Evolutionary conservation across 1,140 invertebrate genomes (phyloP), one percentile per base, ranked within the genome.

Genomic region (Dysdera silvatica): DNA sequence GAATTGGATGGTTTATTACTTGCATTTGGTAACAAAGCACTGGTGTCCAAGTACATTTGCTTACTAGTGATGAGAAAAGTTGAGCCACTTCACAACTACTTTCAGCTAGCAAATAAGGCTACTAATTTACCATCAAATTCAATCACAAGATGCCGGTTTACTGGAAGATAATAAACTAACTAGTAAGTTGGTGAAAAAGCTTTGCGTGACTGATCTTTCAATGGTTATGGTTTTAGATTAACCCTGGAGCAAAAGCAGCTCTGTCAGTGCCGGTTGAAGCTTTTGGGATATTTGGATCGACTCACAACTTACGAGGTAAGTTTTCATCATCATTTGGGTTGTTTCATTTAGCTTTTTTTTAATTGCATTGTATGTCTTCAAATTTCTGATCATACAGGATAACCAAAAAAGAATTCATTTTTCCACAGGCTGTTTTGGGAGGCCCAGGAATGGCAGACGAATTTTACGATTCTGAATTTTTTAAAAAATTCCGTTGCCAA

Each of bases 301-400:
- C 74, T 87, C 20, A 77, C 78, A 68, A 84, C 82, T 5, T 87
- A 86, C 72, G 83, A 86, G 77, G 80, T 82, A 70, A 74, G 20
- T 37, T 49, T 61, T 24, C 23, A 47, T 47, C 35, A 29, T 40
- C 20, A 31, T 32, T 35, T 0, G 4, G 23, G 5, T 48, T 61
- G 16, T 41, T 32, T 14, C 45, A 32, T 18, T 65, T 45, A 14
- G 4, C 14, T 51, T 56, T 26, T 47, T 51, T 14, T 3, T 59
- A 37, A 37, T 10, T 10, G n/a, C 8, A 10, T 37, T 10, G 8
- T 37, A 10, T 37, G 35, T 10, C 35, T 37, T 37, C n/a, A 10
- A 37, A 10, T 47, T 47, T n/a, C n/a, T n/a, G n/a, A n/a, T n/a
- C n/a, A n/a, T n/a, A n/a, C n/a, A n/a, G n/a, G n/a, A n/a, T n/a